Percentiles rank a stretch among this genome's conserved stretches.
Conservation (phyloP, 2,888 invertebrate genomes). For the Trissonchulus latispiculum region DNA sequence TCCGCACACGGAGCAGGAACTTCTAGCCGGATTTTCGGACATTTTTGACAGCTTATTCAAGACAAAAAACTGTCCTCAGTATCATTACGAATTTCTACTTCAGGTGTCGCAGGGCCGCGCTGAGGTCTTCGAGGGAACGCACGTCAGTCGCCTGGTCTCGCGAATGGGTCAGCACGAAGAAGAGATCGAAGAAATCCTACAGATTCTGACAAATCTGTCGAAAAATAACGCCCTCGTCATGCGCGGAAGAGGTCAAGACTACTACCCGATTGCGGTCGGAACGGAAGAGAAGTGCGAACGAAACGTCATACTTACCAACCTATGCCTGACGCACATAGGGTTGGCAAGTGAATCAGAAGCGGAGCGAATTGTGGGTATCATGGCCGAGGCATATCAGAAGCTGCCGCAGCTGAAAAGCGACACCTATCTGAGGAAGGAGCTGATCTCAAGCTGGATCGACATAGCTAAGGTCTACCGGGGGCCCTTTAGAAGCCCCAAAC, state of each 20-base stretch:
- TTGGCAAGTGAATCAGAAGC: slow-evolving; percentile 3
- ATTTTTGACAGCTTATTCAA: slow-evolving; percentile 10
- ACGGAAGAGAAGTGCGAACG: neutral
- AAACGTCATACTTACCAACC: slow-evolving; percentile 9
- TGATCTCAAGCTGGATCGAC: neutral
- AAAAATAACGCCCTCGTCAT: slow-evolving; percentile 7
- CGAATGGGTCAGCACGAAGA: slow-evolving; percentile 16
- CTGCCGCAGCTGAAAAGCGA: neutral
- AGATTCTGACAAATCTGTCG: neutral
- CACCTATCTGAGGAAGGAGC: neutral
- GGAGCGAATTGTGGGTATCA: slow-evolving; percentile 10
- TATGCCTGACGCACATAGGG: neutral
- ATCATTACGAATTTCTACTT: slow-evolving; percentile 11
- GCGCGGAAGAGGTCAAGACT: slow-evolving; percentile 8
- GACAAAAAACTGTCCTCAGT: slow-evolving; percentile 12
- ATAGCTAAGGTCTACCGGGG: slow-evolving; percentile 1
- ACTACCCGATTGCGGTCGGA: slow-evolving; percentile 7
- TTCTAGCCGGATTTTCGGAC: neutral
- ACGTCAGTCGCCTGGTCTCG: slow-evolving; percentile 8
- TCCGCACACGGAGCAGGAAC: neutral
- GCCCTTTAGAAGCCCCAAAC: neutral
- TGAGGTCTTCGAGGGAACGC: neutral
- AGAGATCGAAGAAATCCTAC: slow-evolving; percentile 8
- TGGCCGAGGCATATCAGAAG: neutral
- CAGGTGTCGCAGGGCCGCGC: neutral